Conservation (phyloP, 2,888 invertebrate genomes). For the Steinernema scapterisci region DNA sequence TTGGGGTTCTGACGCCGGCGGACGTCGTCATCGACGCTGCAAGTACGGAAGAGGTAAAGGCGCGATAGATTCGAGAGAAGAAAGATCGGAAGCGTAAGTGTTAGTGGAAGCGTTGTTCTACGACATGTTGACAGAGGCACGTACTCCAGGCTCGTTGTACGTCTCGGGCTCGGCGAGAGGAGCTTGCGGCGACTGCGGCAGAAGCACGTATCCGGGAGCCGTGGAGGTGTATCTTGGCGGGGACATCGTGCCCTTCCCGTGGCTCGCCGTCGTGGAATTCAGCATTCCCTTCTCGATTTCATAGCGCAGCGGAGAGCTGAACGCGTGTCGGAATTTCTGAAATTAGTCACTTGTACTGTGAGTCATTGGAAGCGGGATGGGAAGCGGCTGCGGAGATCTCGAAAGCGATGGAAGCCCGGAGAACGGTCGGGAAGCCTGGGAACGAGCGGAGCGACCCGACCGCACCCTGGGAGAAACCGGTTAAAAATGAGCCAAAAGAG, state of each 20-base stretch:
- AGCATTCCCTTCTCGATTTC: slow-evolving; percentile 50
- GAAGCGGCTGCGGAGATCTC: no score
- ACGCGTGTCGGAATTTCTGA: slow-evolving; percentile 58
- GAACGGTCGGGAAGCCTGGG: no score
- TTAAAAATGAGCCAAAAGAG: no score
- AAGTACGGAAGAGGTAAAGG: not conserved
- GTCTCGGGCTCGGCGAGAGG: slow-evolving; percentile 55
- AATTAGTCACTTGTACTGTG: slow-evolving; percentile 36
- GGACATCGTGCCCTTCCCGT: slow-evolving; percentile 41
- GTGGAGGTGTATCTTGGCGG: slow-evolving; percentile 57
- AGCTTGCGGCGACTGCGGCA: slow-evolving; percentile 60
- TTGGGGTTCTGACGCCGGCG: not conserved
- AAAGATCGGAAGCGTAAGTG: not conserved
- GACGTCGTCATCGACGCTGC: slow-evolving; percentile 27
- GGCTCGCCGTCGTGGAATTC: slow-evolving; percentile 34
- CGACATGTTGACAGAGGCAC: slow-evolving; percentile 11
- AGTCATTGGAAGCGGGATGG: not conserved
- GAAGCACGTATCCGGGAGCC: slow-evolving; percentile 66
- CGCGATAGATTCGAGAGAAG: not conserved
- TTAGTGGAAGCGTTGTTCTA: slow-evolving; percentile 13
- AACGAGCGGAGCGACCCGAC: no score
- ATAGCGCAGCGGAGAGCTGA: slow-evolving; percentile 61
- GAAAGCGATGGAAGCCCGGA: no score
- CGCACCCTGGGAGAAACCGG: no score
- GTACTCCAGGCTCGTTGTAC: slow-evolving; percentile 24